Conservation (phyloP, 2,888 invertebrate species). For the Amiota communis region DNA sequence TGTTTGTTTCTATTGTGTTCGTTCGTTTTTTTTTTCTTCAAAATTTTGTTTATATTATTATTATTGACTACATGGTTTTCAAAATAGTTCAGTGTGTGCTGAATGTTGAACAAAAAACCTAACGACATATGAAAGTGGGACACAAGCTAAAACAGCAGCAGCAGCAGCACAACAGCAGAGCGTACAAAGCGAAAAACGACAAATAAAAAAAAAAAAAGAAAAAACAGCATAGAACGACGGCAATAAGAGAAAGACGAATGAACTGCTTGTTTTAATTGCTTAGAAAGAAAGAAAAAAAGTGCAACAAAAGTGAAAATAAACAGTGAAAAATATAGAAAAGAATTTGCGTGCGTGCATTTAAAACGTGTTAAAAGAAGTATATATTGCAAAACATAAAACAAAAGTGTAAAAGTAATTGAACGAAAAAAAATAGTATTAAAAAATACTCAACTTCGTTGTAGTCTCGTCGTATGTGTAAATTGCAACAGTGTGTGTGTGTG, state of each 20-base stretch:
- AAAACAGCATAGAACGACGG: slow-evolving; percentile 9
- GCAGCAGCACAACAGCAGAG: slow-evolving; percentile 9
- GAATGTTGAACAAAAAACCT: neutral
- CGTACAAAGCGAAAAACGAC: slow-evolving; percentile 12
- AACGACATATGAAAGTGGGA: slow-evolving; percentile 22
- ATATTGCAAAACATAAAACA: slow-evolving; percentile 23
- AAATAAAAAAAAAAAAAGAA: slow-evolving; percentile 11
- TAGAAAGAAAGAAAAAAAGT: slow-evolving; percentile 14
- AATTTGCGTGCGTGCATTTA: neutral
- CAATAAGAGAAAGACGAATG: slow-evolving; percentile 14
- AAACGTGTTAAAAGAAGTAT: neutral
- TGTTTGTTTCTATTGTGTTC: too few relatives aligned
- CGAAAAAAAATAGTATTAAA: slow-evolving; percentile 3
- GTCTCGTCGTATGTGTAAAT: slow-evolving; percentile 13
- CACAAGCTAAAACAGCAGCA: slow-evolving; percentile 22
- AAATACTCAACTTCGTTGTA: slow-evolving; percentile 15
- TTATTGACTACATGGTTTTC: too few relatives aligned
- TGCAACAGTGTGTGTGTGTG: slow-evolving; percentile 16
- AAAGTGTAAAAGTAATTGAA: neutral
- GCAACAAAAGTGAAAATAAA: slow-evolving; percentile 13
- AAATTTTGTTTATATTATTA: neutral
- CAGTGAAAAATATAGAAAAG: neutral
- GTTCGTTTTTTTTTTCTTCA: neutral
- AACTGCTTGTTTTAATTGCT: slow-evolving; percentile 6
- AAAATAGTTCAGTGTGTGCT: too few relatives aligned